Percentiles rank a stretch among this genome's conserved stretches.
phyloP scores from a whole-genome alignment of 2,113 vertebrate species.

The Taurulus bubalis region DNA sequence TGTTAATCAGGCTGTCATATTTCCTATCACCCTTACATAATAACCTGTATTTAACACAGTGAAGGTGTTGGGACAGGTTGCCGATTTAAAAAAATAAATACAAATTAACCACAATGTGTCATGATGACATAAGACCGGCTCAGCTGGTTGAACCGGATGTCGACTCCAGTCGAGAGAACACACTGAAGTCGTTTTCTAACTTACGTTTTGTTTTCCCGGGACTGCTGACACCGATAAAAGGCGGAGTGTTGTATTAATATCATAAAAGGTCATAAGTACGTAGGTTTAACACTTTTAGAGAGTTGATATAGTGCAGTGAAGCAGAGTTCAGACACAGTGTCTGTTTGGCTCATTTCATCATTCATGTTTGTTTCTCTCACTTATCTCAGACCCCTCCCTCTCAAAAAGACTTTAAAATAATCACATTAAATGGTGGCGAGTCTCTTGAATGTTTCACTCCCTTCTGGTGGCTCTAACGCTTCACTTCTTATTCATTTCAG shows the following conservation, averaged over 20 bases:
- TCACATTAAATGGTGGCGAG: constrained; percentile 20
- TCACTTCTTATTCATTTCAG: constrained; percentile 28
- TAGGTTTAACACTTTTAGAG: neutral
- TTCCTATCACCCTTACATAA: neutral
- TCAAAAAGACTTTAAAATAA: too few species aligned
- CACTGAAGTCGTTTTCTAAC: neutral
- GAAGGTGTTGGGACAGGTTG: neutral
- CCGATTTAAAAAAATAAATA: too few species aligned
- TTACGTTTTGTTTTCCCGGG: neutral
- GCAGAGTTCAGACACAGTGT: neutral
- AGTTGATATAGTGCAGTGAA: too few species aligned
- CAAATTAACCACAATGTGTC: neutral
- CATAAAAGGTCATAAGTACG: neutral
- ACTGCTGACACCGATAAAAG: too few species aligned
- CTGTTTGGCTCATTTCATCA: too few species aligned
- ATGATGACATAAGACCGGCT: neutral
- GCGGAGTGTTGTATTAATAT: neutral
- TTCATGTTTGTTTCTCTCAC: too few species aligned
- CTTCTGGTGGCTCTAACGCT: constrained; percentile 11
- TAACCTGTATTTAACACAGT: neutral
- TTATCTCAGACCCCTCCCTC: neutral
- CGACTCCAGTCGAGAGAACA: too few species aligned
- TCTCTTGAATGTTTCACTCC: constrained; percentile 47
- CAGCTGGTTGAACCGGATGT: neutral
- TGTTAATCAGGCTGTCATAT: too few species aligned